Conservation (phyloP, 2,113 vertebrate genomes). For the Orycteropus afer region DNA sequence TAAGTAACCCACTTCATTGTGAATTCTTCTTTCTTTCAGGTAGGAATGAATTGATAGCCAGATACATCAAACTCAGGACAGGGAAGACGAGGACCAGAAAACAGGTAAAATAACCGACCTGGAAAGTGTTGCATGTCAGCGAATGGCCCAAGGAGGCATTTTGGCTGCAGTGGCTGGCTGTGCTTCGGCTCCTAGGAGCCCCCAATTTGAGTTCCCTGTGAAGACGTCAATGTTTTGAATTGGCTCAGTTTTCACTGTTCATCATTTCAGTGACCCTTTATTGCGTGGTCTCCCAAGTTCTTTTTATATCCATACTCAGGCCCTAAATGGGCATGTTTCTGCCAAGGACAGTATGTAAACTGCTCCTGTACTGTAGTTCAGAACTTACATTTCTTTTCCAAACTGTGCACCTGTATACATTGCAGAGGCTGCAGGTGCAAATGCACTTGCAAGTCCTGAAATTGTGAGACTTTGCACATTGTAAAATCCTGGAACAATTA, state of each 20-base stretch:
- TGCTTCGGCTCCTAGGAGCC: conserved; percentile 86
- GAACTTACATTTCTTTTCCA: conserved; percentile 45
- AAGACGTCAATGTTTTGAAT: conserved; percentile 70
- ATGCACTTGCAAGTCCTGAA: conserved; percentile 35
- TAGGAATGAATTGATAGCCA: conserved; percentile 99
- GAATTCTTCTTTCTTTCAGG: conserved; percentile 90
- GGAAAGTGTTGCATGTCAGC: conserved; percentile 83
- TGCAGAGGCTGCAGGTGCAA: conserved; percentile 35
- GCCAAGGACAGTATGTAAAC: conserved; percentile 22
- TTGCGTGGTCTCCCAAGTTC: conserved; percentile 58
- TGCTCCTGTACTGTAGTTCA: background rate
- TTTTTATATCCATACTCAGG: background rate
- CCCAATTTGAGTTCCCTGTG: conserved; percentile 76
- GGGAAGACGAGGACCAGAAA: conserved; percentile 99
- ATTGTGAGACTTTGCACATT: conserved; percentile 59
- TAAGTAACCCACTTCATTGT: conserved; percentile 73
- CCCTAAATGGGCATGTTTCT: background rate
- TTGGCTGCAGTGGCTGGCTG: conserved; percentile 86
- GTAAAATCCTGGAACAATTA: conserved; percentile 65
- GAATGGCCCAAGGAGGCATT: conserved; percentile 80
- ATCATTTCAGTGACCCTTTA: conserved; percentile 77
- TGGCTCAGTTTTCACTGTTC: conserved; percentile 68
- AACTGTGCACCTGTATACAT: background rate
- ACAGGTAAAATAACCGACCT: conserved; percentile 92
- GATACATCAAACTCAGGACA: conserved; percentile 99